Evolutionary conservation across 2,888 invertebrate genomes (phyloP).

Genomic region (Erebia ligea): DNA sequence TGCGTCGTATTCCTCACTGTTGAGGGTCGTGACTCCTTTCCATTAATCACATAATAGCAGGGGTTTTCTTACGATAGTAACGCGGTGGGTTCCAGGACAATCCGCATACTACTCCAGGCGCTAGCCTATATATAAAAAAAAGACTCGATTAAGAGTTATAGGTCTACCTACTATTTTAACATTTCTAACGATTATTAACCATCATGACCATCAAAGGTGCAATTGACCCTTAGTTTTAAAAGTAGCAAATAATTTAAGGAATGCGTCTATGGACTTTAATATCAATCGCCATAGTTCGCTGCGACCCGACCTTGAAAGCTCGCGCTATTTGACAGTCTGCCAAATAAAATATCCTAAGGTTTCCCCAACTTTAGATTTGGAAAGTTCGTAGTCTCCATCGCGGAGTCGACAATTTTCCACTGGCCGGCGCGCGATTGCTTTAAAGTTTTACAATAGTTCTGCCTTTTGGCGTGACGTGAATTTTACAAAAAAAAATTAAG

Average conservation of each 20-base stretch:
- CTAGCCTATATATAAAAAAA: no score
- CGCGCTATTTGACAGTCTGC: constrained; percentile 1
- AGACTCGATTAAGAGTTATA: no score
- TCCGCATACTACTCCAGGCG: no score
- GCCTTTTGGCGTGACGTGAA: constrained; percentile 7
- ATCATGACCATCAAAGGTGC: no score
- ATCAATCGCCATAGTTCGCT: neutral
- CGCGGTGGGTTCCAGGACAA: no score
- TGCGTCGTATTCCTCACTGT: no score
- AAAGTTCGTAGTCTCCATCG: constrained; percentile 2
- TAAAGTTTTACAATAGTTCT: constrained; percentile 3
- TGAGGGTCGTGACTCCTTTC: no score
- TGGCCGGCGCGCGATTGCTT: constrained; percentile 1
- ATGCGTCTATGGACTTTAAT: neutral
- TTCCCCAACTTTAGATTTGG: constrained; percentile 11
- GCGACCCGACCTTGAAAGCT: constrained; percentile 11
- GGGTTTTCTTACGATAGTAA: no score
- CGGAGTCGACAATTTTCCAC: constrained; percentile 3
- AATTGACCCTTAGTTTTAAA: no score
- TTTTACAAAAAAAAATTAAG: neutral
- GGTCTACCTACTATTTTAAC: no score
- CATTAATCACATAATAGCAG: no score
- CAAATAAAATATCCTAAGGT: constrained; percentile 17
- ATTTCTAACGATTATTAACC: no score
- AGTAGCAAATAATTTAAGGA: neutral